Conservation (phyloP, 2,888 invertebrate species). For the Prosopocoilus inquinatus region DNA sequence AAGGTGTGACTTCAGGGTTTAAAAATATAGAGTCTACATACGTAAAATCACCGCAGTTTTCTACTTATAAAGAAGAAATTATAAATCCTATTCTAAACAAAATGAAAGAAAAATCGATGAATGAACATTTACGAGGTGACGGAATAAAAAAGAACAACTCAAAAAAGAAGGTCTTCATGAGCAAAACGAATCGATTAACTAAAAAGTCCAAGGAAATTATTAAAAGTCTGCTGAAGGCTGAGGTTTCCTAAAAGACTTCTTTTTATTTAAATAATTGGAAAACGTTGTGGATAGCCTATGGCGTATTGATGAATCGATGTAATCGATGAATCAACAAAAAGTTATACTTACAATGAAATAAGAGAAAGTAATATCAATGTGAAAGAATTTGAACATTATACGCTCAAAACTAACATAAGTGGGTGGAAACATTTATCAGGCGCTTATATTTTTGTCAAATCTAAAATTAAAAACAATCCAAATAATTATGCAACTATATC, state of each 20-base stretch:
- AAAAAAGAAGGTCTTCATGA: too few species aligned
- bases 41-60: not conserved
- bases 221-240: slow-evolving; percentile 11
- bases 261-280: too few species aligned
- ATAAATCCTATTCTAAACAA: not conserved
- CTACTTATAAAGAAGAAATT: not conserved
- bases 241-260: too few species aligned
- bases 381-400: slow-evolving; percentile 12
- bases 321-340: slow-evolving; percentile 14
- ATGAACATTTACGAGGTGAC: slow-evolving; percentile 14
- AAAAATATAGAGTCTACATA: slow-evolving; percentile 12
- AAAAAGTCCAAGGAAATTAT: slow-evolving; percentile 13
- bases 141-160: too few species aligned
- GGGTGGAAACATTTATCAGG: slow-evolving; percentile 15
- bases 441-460: slow-evolving; percentile 6
- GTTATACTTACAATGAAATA: slow-evolving; percentile 15
- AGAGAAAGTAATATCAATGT: slow-evolving; percentile 14
- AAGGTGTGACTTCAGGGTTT: slow-evolving; percentile 11
- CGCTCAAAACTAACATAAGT: not conserved
- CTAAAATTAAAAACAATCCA: slow-evolving; percentile 10
- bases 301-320: not conserved
- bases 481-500: slow-evolving; percentile 17
- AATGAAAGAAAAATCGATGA: slow-evolving; percentile 14
- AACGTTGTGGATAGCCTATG: too few species aligned
- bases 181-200: too few species aligned